A percentile compares a stretch with the other conserved stretches of the same genome.
Conservation (phyloP, 2,888 invertebrate species). For the Acrobasis suavella region DNA sequence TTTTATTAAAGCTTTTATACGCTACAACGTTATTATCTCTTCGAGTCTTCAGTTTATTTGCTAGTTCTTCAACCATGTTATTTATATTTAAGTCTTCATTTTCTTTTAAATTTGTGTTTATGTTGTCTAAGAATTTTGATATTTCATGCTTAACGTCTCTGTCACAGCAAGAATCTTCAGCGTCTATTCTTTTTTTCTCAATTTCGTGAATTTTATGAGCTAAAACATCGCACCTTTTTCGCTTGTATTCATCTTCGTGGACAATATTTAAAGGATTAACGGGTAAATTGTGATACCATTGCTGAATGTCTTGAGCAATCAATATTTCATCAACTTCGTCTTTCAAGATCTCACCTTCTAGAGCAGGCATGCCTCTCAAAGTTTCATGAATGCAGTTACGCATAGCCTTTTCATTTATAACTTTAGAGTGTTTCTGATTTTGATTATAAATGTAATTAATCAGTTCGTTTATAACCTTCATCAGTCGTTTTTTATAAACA, state of each 20-base stretch:
- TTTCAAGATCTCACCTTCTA: constrained; percentile 43
- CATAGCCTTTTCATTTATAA: constrained; percentile 37
- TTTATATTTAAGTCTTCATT: constrained; percentile 44
- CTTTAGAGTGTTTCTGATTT: constrained; percentile 38
- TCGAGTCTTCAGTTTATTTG: constrained; percentile 42
- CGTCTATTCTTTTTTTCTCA: constrained; percentile 34
- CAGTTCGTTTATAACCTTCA: constrained; percentile 42
- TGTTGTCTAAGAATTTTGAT: constrained; percentile 43
- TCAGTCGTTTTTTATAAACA: constrained; percentile 47
- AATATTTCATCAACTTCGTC: constrained; percentile 56
- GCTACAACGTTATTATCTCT: constrained; percentile 27
- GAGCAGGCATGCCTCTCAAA: constrained; percentile 49
- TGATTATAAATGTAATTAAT: constrained; percentile 39
- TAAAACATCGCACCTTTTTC: constrained; percentile 45
- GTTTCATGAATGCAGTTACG: constrained; percentile 38
- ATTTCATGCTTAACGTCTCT: constrained; percentile 43
- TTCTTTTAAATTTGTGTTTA: constrained; percentile 33
- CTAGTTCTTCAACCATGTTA: constrained; percentile 47
- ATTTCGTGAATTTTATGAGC: constrained; percentile 46
- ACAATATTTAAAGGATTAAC: constrained; percentile 34
- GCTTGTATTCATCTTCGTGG: constrained; percentile 34
- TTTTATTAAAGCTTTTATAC: constrained; percentile 40
- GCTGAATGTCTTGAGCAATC: constrained; percentile 53
- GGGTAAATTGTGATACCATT: constrained; percentile 54
- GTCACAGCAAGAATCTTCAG: constrained; percentile 36